Base-by-base conservation (phyloP, 1,140 invertebrate genomes). In the Theocolax elegans region DNA sequence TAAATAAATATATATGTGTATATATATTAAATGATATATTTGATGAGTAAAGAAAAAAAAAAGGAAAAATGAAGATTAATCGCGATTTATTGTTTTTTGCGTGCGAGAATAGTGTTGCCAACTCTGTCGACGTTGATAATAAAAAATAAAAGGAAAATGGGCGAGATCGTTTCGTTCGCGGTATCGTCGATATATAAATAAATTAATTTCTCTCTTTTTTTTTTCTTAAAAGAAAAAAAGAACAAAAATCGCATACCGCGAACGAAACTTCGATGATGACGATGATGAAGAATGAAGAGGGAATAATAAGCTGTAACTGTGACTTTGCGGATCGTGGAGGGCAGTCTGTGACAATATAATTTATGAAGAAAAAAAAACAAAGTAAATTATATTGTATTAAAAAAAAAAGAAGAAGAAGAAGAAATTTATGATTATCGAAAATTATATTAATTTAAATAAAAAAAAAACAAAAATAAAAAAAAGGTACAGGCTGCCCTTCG, bases 301-400 rank as follows among this genome's bases (percentile, higher is more conserved):
- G n/a, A n/a, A n/a, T 72, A 67, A 80, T 83, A 84, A 86, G 82
- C 84, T 86, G 77, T 83, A 86, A 83, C 83, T 85, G 82, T 86
- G 83, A 85, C 83, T 81, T 78, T 84, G 84, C 62, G 84, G 84
- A 86, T 86, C 84, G 75, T 83, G 81, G 83, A 78, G 83, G 80
- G 79, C 81, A 82, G 83, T 82, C 83, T 85, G 83, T 80, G 19
- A 51, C 40, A 35, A 35, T 6, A 35, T 6, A 35, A 35, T 35
- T 6, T 35, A 35, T 35, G 10, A 6, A 6, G 10, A 35, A 35
- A 35, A 35, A 35, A 35, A 35, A 35, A 35, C 10, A 35, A 35
- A 10, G 4, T 35, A 35, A 35, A 35, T 35, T 35, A 10, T 6
- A 35, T 35, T 6, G 4, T 35, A 6, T 4, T 35, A 75, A 74